Evolutionary conservation across 1,140 invertebrate species (phyloP).

Genomic region (Leptinotarsa lineolata): DNA sequence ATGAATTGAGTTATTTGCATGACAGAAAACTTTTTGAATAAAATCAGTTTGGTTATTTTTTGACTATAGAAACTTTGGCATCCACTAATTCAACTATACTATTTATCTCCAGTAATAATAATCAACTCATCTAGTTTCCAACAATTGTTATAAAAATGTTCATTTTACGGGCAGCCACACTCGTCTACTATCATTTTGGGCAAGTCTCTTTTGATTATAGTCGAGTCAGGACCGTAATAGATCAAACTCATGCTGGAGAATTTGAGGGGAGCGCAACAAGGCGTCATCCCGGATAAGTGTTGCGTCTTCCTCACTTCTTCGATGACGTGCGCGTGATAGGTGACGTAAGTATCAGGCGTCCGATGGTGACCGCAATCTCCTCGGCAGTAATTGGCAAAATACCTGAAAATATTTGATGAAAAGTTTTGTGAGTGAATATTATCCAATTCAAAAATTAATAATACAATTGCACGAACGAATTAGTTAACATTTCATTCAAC

Average conservation of each 20-base stretch:
- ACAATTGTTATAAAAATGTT: slow-evolving; percentile 2
- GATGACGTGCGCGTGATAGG: slow-evolving; percentile 87
- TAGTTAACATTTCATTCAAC: too few species aligned
- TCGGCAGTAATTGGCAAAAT: slow-evolving; percentile 93
- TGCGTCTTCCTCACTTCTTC: slow-evolving; percentile 84
- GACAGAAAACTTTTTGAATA: too few species aligned
- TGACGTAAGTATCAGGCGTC: slow-evolving; percentile 82
- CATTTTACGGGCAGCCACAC: slow-evolving; percentile 85
- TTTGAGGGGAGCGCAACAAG: slow-evolving; percentile 92
- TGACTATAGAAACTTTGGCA: too few species aligned
- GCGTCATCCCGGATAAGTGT: slow-evolving; percentile 74
- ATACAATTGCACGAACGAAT: too few species aligned
- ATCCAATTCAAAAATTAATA: too few species aligned
- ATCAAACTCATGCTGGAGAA: slow-evolving; percentile 91
- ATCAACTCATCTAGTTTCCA: neutral
- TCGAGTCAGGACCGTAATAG: slow-evolving; percentile 88
- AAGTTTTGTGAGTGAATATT: too few species aligned
- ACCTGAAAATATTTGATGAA: slow-evolving; percentile 29
- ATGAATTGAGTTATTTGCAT: too few species aligned
- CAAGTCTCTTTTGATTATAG: slow-evolving; percentile 90
- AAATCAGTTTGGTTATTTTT: too few species aligned
- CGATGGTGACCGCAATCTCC: slow-evolving; percentile 81
- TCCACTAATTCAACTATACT: too few species aligned
- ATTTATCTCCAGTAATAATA: neutral
- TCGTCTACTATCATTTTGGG: slow-evolving; percentile 96